phyloP scores from a whole-genome alignment of 2,797 vertebrate genomes.

The Delichon dasypus region DNA sequence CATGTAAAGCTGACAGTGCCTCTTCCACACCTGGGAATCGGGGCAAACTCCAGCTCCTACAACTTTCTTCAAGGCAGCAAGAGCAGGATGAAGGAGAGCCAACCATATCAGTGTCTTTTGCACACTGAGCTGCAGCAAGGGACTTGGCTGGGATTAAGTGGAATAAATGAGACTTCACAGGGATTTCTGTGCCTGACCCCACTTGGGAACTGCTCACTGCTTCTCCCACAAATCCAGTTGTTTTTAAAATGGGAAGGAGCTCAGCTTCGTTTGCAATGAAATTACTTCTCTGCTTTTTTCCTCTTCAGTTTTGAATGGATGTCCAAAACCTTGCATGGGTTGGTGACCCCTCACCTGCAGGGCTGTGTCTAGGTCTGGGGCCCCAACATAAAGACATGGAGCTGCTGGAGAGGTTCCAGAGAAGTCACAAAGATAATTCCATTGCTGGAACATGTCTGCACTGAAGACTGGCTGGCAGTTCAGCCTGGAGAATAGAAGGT shows the following conservation, averaged over 20 bases:
- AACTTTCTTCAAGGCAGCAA: neutral
- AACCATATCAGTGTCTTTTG: neutral
- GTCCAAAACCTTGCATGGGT: neutral
- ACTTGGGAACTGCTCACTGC: neutral
- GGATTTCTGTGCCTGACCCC: neutral
- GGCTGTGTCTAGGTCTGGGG: neutral
- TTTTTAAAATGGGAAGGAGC: neutral
- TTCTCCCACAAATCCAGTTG: neutral
- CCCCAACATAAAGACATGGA: neutral
- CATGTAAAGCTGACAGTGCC: fast-evolving
- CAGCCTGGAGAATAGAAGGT: neutral
- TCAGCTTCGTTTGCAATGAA: neutral
- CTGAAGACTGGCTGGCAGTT: neutral
- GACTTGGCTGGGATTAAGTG: neutral
- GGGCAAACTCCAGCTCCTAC: neutral
- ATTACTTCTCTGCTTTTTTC: neutral
- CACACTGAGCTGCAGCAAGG: neutral
- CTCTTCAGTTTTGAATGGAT: neutral
- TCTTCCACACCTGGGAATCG: fast-evolving
- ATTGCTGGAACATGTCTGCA: neutral
- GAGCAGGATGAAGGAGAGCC: neutral
- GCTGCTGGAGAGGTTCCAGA: neutral
- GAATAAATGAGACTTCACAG: neutral
- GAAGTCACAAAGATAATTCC: neutral
- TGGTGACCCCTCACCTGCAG: neutral